A percentile compares a stretch with the other conserved stretches of the same genome.
phyloP scores from a whole-genome alignment of 2,797 vertebrate species.

The Natrix natrix region DNA sequence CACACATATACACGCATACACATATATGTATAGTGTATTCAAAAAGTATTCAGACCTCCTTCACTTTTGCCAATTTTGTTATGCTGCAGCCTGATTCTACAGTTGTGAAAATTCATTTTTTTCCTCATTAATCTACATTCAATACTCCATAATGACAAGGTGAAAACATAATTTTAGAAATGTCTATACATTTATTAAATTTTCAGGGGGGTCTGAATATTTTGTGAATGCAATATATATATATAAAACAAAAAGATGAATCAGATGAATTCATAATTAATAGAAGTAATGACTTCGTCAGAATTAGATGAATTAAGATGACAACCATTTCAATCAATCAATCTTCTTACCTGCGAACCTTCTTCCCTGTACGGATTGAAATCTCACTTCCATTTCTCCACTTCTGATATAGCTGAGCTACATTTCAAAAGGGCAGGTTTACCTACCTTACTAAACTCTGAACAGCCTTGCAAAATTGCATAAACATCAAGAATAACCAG shows the following conservation, averaged over 20 bases:
- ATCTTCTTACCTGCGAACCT: not conserved
- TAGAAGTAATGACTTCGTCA: too few relatives aligned
- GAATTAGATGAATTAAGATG: not conserved
- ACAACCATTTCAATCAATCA: not conserved
- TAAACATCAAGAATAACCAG: not conserved
- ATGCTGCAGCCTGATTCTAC: not conserved
- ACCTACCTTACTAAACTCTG: not conserved
- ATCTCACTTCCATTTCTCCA: not conserved
- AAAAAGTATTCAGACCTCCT: too few relatives aligned
- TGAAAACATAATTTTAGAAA: not conserved
- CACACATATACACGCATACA: too few relatives aligned
- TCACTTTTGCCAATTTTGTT: too few relatives aligned
- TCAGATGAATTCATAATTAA: too few relatives aligned
- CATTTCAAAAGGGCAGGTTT: not conserved
- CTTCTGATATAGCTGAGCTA: not conserved
- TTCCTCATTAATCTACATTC: not conserved
- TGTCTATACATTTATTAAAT: too few relatives aligned
- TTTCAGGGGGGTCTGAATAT: too few relatives aligned
- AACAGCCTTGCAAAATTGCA: not conserved
- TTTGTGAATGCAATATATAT: too few relatives aligned
- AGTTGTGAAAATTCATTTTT: not conserved
- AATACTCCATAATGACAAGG: not conserved
- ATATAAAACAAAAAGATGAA: too few relatives aligned
- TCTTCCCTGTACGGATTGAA: not conserved
- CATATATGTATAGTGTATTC: too few relatives aligned